Evolutionary conservation across 2,113 vertebrate genomes (phyloP), one percentile per base, ranked within the genome.

Genomic region (Notothenia coriiceps): DNA sequence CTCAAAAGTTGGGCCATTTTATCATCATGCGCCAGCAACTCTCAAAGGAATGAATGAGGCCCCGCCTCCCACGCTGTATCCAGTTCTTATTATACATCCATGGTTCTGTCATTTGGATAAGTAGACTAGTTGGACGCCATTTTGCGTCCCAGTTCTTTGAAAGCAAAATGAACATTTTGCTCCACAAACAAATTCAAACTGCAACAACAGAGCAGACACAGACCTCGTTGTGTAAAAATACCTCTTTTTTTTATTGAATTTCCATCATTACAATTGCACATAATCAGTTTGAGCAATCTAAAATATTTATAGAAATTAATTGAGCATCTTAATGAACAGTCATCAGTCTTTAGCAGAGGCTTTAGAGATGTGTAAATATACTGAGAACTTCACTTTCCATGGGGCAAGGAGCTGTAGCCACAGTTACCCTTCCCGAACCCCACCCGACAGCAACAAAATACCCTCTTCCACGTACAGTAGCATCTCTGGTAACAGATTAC

Each of bases 191-290:
- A 68, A 71, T 15, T 44, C 40, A 22, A 10, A 2, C 15, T 6
- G 20, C 6, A 75, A 81, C 57, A 40, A 79, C 71, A 88, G 18
- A 83, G 15, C 13, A 60, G 60, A 87, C 61, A 8, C 60, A 0
- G 15, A 67, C 49, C 78, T 59, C 75, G 25, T 88, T 91, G 91
- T 93, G 93, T 93, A 94, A 94, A 94, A 94, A 94, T 92, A 94
- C 91, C 80, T 93, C 85, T 90, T 92, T 91, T 90, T 93, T 92
- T 80, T 22, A 22, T 93, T 92, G 89, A 89, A 90, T 92, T 91
- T 91, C 90, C 90, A 87, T 89, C 84, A 73, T 91, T 90, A 91
- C 89, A 93, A 89, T 91, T 92, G 89, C 91, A 91, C 93, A 93
- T 90, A 86, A 91, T 92, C 87, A 86, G 85, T 89, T 85, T 91